Base-by-base conservation (phyloP, 2,113 vertebrate genomes). In the Myrmophylax atrothorax region DNA sequence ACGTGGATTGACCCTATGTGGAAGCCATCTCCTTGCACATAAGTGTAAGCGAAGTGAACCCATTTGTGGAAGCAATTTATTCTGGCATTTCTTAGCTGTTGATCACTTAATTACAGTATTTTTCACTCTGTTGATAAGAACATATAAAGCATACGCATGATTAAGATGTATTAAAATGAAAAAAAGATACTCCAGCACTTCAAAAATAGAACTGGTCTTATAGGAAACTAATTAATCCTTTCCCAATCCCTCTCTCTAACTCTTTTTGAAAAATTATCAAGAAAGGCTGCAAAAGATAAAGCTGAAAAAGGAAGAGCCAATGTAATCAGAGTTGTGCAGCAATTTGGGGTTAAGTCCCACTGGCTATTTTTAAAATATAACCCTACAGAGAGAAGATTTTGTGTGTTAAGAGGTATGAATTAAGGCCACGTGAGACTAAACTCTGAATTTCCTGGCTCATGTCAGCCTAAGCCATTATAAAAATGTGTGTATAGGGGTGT, bases 361-460 rank as follows among this genome's bases (percentile, higher is more conserved):
- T 14, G 49, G 25, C 29, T 86, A 38, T 70, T 88, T 89, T 95
- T 75, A 83, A 94, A 86, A 70, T 72, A 56, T 17, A 86, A 28
- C 47, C 40, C 72, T 67, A 38, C 8, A 72, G 64, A 78, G 74
- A 83, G 29, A 93, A 86, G 50, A 72, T 49, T 66, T 89, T 66
- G 4, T 64, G 20, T 42, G 58, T 89, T 91, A 55, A 87, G 74
- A 97, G 80, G 59, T 87, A 95, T 56, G 75, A 91, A 90, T 83
- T 95, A 81, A 87, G 87, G 68, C 90, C 33, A 64, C 40, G 40
- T 87, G 77, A 92, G 64, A 53, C 77, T 26, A 31, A 91, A 67
- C 28, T 92, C 93, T 84, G 87, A 74, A 85, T 89, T 93, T 92
- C 72, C 84, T 75, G 80, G 86, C 79, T 89, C 10, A 3, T 86